Evolutionary conservation across 2,113 vertebrate species (phyloP).

Genomic region (Egretta garzetta): DNA sequence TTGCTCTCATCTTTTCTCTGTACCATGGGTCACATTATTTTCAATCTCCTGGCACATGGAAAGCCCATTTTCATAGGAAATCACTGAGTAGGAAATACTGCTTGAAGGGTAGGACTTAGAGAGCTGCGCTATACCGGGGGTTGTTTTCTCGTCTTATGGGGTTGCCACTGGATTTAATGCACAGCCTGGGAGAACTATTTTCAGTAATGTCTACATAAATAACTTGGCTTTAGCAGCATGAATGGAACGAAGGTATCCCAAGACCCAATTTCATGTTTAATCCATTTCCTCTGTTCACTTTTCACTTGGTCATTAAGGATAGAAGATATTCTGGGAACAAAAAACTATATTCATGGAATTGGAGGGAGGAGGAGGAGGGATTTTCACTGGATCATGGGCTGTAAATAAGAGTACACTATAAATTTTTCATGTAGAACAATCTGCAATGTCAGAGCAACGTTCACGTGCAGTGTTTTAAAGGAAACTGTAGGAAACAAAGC

Average conservation of each 20-base stretch:
- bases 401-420: not conserved
- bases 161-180: not conserved
- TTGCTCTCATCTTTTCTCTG: not conserved
- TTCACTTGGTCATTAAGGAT: not conserved
- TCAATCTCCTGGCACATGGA: not conserved
- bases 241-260: not conserved
- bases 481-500: not conserved
- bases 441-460: not conserved
- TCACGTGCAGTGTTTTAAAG: not conserved
- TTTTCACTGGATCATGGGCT: not conserved
- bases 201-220: not conserved
- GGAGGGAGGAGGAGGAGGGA: not conserved
- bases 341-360: not conserved
- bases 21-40: not conserved
- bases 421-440: not conserved
- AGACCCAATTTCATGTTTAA: not conserved
- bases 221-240: not conserved
- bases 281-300: not conserved
- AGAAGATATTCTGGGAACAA: not conserved
- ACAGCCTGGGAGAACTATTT: not conserved
- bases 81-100: not conserved
- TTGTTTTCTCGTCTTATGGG: not conserved
- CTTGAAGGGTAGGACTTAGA: not conserved
- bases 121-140: not conserved
- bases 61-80: not conserved